phyloP scores from a whole-genome alignment of 64 coral and sea anemone genomes.

The Catalaphyllia jardinei region DNA sequence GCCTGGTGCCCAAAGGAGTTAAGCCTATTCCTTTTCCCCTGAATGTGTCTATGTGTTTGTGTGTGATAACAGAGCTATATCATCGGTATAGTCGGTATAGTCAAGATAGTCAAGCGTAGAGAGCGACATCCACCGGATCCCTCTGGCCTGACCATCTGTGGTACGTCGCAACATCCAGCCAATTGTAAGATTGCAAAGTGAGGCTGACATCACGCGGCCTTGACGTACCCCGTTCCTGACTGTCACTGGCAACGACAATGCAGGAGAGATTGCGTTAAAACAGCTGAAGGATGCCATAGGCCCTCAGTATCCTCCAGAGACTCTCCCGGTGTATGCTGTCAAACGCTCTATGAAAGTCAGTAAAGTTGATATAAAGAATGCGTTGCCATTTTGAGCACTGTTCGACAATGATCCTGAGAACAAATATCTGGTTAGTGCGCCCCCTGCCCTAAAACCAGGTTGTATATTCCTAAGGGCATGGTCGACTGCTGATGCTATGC shows the following conservation, averaged over 20 bases:
- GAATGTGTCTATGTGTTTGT: background rate
- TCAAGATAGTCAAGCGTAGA: background rate
- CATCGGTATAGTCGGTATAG: background rate
- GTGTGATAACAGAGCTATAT: background rate
- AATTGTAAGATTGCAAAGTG: background rate
- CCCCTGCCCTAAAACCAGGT: too few relatives aligned
- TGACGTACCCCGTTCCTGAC: background rate
- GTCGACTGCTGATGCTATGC: too few relatives aligned
- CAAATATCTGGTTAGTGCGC: background rate
- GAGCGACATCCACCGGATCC: background rate
- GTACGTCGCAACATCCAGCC: background rate
- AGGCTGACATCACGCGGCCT: background rate
- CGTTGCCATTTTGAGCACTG: background rate
- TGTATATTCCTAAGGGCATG: too few relatives aligned
- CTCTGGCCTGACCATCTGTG: background rate
- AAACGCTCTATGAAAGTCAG: background rate
- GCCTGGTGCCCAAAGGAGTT: background rate
- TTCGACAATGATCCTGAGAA: background rate
- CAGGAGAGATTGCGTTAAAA: background rate
- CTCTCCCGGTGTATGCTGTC: background rate
- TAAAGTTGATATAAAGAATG: background rate
- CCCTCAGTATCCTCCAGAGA: background rate
- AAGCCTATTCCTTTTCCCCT: background rate
- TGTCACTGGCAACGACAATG: background rate
- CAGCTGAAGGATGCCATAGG: background rate